Conservation (phyloP, 2,113 vertebrate species). For the Misgurnus mizolepis region DNA sequence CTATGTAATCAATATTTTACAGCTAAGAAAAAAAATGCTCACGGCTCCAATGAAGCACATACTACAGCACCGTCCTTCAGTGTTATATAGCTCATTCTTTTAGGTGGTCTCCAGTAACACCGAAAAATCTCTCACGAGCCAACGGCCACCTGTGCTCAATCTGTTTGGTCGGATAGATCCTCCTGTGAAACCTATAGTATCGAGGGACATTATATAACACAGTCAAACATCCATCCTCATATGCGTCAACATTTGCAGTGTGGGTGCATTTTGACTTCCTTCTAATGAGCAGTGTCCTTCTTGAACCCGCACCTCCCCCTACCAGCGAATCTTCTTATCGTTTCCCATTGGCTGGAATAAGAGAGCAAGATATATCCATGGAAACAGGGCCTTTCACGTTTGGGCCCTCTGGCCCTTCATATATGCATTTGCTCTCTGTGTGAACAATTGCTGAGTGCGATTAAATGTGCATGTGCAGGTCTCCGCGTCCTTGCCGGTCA, state of each 20-base stretch:
- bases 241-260: background rate
- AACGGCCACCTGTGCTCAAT: background rate
- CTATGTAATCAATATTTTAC: conserved; percentile 21
- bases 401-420: conserved; percentile 1
- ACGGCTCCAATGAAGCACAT: conserved; percentile 4
- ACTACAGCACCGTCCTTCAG: background rate
- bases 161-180: background rate
- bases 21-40: background rate
- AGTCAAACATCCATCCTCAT: background rate
- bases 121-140: background rate
- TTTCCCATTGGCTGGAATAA: background rate
- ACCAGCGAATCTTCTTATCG: background rate
- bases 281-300: background rate
- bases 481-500: conserved; percentile 22
- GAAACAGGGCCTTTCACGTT: conserved; percentile 7
- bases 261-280: background rate
- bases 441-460: background rate
- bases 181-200: background rate
- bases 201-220: background rate
- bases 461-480: conserved; percentile 14
- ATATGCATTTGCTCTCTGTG: conserved; percentile 4
- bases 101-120: background rate
- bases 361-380: conserved; percentile 13
- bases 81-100: conserved; percentile 1
- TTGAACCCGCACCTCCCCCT: background rate